phyloP scores from a whole-genome alignment of 2,113 vertebrate genomes.

The Ariopsis seemanni region DNA sequence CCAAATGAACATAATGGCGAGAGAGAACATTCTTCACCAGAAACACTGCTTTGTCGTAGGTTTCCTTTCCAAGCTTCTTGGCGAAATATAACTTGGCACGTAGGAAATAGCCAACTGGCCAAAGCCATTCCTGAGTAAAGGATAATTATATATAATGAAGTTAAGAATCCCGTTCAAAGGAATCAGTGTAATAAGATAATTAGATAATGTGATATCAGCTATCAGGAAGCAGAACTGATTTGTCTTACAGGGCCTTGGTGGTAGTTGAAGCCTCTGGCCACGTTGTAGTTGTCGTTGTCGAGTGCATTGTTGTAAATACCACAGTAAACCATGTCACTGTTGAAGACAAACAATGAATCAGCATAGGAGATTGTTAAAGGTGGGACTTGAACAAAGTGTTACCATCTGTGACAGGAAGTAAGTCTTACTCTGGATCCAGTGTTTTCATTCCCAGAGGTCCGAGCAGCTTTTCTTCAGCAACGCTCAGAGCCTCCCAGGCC shows the following conservation, averaged over 20 bases:
- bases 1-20: constrained; percentile 89
- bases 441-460: constrained; percentile 97
- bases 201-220: background rate
- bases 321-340: constrained; percentile 88
- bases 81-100: constrained; percentile 94
- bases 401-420: background rate
- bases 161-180: background rate
- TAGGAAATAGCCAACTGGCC: constrained; percentile 95
- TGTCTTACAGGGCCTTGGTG: constrained; percentile 96
- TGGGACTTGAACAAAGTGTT: background rate
- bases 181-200: background rate
- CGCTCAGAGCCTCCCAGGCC: constrained; percentile 87
- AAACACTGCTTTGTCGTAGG: constrained; percentile 75
- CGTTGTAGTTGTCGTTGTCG: constrained; percentile 92
- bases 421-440: constrained; percentile 89
- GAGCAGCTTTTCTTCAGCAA: constrained; percentile 87
- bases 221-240: background rate
- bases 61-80: constrained; percentile 79
- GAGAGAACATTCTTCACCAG: constrained; percentile 93
- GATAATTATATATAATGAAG: constrained; percentile 25
- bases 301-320: constrained; percentile 91
- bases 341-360: background rate
- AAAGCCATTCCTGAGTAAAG: constrained; percentile 88
- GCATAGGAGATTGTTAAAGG: background rate
- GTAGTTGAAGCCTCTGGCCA: constrained; percentile 95